Percentiles rank a stretch among this genome's conserved stretches.
Evolutionary conservation across 2,113 vertebrate genomes (phyloP).

Genomic region (Aegotheles bennettii): DNA sequence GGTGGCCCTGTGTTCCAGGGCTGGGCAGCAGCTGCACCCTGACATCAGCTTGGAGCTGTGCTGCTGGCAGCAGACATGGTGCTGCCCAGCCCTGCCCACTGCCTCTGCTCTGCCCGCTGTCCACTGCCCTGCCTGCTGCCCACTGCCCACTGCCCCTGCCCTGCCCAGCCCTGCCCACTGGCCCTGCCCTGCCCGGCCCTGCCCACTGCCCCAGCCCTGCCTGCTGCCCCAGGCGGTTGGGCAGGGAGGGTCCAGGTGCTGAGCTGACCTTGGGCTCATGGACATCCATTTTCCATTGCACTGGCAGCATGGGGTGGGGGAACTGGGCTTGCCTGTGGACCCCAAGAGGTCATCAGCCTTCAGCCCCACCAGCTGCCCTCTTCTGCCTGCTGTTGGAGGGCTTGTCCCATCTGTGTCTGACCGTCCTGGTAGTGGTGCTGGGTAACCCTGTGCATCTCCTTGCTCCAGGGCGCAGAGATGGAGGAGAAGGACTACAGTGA

Average conservation of each 20-base stretch:
- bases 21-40: background rate
- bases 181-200: background rate
- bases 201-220: background rate
- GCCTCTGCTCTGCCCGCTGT: too few species aligned
- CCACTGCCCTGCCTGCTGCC: background rate
- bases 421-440: background rate
- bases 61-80: background rate
- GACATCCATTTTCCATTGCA: background rate
- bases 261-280: background rate
- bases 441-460: background rate
- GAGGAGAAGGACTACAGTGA: constrained; percentile 78
- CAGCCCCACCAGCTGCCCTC: background rate
- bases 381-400: background rate
- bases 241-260: background rate
- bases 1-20: fast-evolving
- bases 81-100: background rate
- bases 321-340: background rate
- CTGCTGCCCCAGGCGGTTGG: background rate
- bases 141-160: too few species aligned
- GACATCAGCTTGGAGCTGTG: fast-evolving
- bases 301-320: fast-evolving
- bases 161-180: too few species aligned
- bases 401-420: background rate
- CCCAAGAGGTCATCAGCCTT: background rate
- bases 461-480: constrained; percentile 70